These are phyloP conservation scores for Eretmochelys imbricata DNA, from an alignment of 2,113 vertebrate genomes.

Conservation along the genomic window DNA sequence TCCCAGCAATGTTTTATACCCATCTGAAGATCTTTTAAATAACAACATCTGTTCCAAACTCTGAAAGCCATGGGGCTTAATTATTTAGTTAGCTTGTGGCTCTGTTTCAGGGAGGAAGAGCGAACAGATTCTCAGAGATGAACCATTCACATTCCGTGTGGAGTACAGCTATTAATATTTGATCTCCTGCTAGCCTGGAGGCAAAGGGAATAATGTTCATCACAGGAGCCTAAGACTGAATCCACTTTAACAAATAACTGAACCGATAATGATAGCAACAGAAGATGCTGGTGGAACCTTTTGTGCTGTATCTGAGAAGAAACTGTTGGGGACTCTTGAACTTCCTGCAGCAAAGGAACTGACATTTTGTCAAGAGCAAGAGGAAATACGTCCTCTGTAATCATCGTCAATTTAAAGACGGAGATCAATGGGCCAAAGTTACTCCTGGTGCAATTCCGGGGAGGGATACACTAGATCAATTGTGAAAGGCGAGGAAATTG, in stretches of 20 bases:
- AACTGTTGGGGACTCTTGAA: neutral
- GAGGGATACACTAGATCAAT: neutral
- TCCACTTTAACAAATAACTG: neutral
- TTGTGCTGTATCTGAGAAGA: neutral
- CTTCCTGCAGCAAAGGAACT: neutral
- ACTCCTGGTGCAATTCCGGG: rapidly evolving
- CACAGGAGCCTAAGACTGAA: slow-evolving; percentile 30
- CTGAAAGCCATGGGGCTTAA: slow-evolving; percentile 60
- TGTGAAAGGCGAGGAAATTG: rapidly evolving
- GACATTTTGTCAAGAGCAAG: neutral
- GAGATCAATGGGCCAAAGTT: neutral
- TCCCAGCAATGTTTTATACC: slow-evolving; percentile 35
- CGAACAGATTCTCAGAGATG: slow-evolving; percentile 42
- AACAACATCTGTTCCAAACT: slow-evolving; percentile 49
- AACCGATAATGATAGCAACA: neutral
- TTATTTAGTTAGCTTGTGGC: slow-evolving; percentile 64
- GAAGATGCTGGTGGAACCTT: neutral
- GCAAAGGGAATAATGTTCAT: slow-evolving; percentile 65
- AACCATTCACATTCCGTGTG: slow-evolving; percentile 23
- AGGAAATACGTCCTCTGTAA: neutral
- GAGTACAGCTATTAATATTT: slow-evolving; percentile 68
- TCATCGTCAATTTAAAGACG: neutral
- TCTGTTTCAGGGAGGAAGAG: slow-evolving; percentile 56
- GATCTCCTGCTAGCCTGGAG: slow-evolving; percentile 59
- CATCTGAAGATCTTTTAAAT: slow-evolving; percentile 54